A percentile compares a stretch with the other conserved stretches of the same genome.
Evolutionary conservation across 2,113 vertebrate species (phyloP).

Genomic region (Nyctibius bracteatus): DNA sequence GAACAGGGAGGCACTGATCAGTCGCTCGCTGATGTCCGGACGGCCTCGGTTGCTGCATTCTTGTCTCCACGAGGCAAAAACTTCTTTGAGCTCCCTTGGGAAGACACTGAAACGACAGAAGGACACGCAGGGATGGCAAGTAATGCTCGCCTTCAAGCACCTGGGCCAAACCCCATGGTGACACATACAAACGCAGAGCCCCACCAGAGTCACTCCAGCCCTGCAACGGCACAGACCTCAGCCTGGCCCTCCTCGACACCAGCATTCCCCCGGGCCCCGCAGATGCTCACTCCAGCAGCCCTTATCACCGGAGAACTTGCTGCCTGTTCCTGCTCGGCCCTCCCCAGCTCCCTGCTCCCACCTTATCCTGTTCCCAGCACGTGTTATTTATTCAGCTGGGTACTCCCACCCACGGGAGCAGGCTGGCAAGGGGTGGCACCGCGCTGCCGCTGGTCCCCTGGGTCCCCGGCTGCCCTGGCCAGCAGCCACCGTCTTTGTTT

Average conservation of each 20-base stretch:
- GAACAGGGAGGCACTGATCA: slow-evolving; percentile 97
- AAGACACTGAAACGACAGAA: slow-evolving; percentile 82
- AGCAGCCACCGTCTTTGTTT: too few relatives aligned
- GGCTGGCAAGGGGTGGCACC: not conserved
- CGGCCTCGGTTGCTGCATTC: slow-evolving; percentile 94
- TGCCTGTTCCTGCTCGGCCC: not conserved
- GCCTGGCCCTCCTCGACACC: not conserved
- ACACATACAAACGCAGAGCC: not conserved
- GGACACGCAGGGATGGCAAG: too few relatives aligned
- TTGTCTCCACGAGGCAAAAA: slow-evolving; percentile 96
- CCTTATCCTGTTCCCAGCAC: slow-evolving; percentile 37
- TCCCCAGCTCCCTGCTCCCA: slow-evolving; percentile 24
- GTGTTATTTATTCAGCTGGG: slow-evolving; percentile 1
- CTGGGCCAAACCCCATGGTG: not conserved
- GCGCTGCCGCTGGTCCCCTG: fast-evolving
- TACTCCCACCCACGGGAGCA: not conserved
- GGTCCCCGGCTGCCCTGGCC: too few relatives aligned
- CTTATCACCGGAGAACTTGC: not conserved
- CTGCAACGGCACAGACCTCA: not conserved
- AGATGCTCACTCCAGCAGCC: not conserved
- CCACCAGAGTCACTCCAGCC: not conserved
- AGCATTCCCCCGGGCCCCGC: not conserved
- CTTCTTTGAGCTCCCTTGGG: slow-evolving; percentile 95
- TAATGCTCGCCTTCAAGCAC: not conserved
- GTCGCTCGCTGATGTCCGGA: slow-evolving; percentile 94